These are phyloP conservation scores for Bembecia ichneumoniformis DNA, from an alignment of 2,888 invertebrate species.

Conservation along the genomic window DNA sequence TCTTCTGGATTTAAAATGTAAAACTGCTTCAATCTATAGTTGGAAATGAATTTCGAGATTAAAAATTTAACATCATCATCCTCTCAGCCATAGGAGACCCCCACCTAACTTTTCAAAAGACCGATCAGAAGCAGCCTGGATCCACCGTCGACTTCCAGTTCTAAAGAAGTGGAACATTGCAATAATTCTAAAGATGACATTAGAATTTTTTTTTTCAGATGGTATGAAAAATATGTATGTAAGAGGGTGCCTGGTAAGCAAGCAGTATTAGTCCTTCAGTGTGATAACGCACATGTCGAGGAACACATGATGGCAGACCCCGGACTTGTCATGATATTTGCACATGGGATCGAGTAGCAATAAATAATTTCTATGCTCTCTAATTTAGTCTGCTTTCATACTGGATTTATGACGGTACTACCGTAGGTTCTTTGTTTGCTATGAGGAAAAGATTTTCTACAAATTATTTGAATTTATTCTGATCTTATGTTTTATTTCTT, in stretches of 20 bases:
- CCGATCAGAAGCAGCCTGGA: too few relatives aligned
- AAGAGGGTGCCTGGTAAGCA: constrained; percentile 96
- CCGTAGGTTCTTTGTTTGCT: constrained; percentile 12
- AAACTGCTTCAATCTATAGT: too few relatives aligned
- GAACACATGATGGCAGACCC: constrained; percentile 97
- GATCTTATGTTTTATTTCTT: too few relatives aligned
- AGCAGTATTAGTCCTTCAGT: constrained; percentile 93
- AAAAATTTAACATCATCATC: too few relatives aligned
- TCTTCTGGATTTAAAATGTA: neutral
- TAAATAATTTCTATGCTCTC: constrained; percentile 9
- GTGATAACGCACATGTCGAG: constrained; percentile 95
- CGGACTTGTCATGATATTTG: constrained; percentile 98
- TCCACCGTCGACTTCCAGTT: too few relatives aligned
- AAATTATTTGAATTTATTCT: constrained; percentile 15
- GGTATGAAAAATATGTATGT: constrained; percentile 94
- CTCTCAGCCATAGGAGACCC: too few relatives aligned
- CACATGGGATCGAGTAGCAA: constrained; percentile 91
- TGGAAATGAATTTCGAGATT: too few relatives aligned
- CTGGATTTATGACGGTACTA: neutral
- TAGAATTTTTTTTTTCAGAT: constrained; percentile 29
- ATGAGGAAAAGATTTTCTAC: constrained; percentile 13
- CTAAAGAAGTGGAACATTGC: too few relatives aligned
- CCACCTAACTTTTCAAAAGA: too few relatives aligned
- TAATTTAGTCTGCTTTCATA: neutral
- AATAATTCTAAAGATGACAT: neutral